These are phyloP conservation scores for Aricia artaxerxes DNA, from an alignment of 2,888 invertebrate genomes.

Conservation along the genomic window DNA sequence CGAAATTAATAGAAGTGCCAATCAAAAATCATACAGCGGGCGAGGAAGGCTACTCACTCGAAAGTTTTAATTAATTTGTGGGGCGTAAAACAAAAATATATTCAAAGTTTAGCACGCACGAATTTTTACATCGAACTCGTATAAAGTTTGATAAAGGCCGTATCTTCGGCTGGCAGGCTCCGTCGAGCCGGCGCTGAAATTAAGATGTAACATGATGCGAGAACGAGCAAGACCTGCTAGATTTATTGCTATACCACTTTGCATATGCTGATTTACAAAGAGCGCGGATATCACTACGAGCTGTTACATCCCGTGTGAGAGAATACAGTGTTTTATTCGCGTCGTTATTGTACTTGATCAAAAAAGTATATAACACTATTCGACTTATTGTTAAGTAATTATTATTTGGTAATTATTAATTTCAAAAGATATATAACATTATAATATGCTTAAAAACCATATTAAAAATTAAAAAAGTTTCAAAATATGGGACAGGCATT, in stretches of 20 bases:
- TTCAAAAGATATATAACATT: background rate
- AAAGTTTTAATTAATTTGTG: conserved; percentile 25
- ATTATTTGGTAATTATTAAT: no score
- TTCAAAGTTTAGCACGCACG: conserved; percentile 54
- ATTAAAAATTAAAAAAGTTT: background rate
- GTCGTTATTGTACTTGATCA: background rate
- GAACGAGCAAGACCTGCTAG: conserved; percentile 81
- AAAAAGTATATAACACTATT: background rate
- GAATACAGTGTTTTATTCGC: background rate
- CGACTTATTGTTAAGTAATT: no score
- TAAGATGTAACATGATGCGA: conserved; percentile 83
- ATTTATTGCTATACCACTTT: conserved; percentile 82
- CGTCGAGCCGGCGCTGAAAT: conserved; percentile 79
- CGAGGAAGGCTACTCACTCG: background rate
- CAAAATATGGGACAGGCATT: background rate
- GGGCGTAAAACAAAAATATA: conserved; percentile 16
- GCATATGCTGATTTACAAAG: conserved; percentile 82
- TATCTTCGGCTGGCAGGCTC: conserved; percentile 77
- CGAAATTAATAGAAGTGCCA: conserved; percentile 80
- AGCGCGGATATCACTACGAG: conserved; percentile 58
- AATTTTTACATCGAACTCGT: conserved; percentile 72
- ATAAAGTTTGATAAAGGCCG: conserved; percentile 80
- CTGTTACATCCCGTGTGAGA: conserved; percentile 50
- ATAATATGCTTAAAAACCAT: background rate
- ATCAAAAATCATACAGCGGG: conserved; percentile 50